A percentile compares a stretch with the other conserved stretches of the same genome.
These are phyloP conservation scores for Macrotrachela quadricornifera DNA, from an alignment of 1,140 invertebrate species.

Conservation along the genomic window DNA sequence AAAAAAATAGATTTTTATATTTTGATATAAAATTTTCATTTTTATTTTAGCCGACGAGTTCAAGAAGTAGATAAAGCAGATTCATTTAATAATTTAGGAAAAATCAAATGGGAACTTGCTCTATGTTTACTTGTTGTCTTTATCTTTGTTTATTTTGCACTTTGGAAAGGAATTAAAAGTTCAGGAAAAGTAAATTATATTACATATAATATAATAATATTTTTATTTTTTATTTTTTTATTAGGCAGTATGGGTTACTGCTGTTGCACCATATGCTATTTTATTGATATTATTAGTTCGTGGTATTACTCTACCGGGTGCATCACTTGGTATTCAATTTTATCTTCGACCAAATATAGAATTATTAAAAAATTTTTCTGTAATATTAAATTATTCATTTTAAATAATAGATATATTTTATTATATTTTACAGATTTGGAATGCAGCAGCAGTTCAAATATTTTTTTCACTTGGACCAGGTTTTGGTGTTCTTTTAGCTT, in stretches of 20 bases:
- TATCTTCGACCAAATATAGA: slow-evolving; percentile 43
- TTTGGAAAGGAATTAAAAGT: slow-evolving; percentile 44
- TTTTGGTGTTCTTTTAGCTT: slow-evolving; percentile 36
- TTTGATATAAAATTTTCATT: slow-evolving; percentile 6
- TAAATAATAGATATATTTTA: not conserved
- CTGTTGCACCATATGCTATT: slow-evolving; percentile 71
- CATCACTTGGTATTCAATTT: slow-evolving; percentile 48
- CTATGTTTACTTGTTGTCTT: slow-evolving; percentile 74
- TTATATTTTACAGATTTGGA: slow-evolving; percentile 31
- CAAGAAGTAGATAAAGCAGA: slow-evolving; percentile 57
- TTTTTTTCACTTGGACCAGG: slow-evolving; percentile 41
- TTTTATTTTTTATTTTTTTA: slow-evolving; percentile 10
- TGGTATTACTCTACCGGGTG: slow-evolving; percentile 69
- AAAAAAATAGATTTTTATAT: not conserved
- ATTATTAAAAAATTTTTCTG: not conserved
- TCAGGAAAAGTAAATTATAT: not conserved
- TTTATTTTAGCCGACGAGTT: slow-evolving; percentile 45
- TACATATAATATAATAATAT: not conserved
- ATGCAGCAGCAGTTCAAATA: slow-evolving; percentile 40
- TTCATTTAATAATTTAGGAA: slow-evolving; percentile 61
- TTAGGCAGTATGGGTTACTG: slow-evolving; percentile 85
- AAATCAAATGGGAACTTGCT: slow-evolving; percentile 65
- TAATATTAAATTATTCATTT: not conserved
- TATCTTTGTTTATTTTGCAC: slow-evolving; percentile 77
- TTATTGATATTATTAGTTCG: slow-evolving; percentile 66